Base-by-base conservation (phyloP, 2,888 invertebrate species). In the Epistrophe grossulariae region DNA sequence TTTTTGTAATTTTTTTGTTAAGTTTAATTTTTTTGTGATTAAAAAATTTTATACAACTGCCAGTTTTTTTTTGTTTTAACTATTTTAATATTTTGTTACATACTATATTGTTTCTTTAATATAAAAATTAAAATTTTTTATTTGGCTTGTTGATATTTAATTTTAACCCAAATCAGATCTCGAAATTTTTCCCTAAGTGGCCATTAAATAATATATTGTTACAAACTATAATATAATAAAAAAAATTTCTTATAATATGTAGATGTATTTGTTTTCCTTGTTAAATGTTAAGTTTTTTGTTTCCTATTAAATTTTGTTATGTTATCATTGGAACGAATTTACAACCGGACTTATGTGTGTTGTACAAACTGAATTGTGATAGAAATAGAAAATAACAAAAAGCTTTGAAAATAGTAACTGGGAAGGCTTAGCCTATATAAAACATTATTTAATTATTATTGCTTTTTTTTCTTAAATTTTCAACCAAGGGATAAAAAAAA, bases 361-460 rank as follows among this genome's bases (percentile, higher is more conserved):
- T 76, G 79, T 76, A 87, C 72, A 79, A 76, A 83, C 71, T 79
- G 74, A 76, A 87, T 79, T 87, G 87, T 87, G 87, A 87, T 87
- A 87, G 83, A 82, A 82, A 82, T 71, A 82, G 55, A 70, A 60
- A 50, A 62, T 73, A 82, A 81, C 52, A 60, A 17, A 70, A 80
- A 77, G 45, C 84, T 84, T 76, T 85, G 78, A 50, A 72, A 73
- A 78, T 76, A 68, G 64, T 83, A 66, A 52, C 43, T 64, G 71
- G 64, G 31, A 74, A 79, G 83, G 87, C 87, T 45, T 11, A 87
- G 87, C 87, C 83, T 87, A 55, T 87, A 55, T 35, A 17, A 24
- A 24, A 57, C 24, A 48, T 59, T 48, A 38, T 64, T 64, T 5
- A 17, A 48, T 17, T 1, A 19, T 60, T 11, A n/a, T n/a, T n/a